Base-by-base conservation (phyloP, 2,797 vertebrate genomes). In the Tympanoctomys barrerae region DNA sequence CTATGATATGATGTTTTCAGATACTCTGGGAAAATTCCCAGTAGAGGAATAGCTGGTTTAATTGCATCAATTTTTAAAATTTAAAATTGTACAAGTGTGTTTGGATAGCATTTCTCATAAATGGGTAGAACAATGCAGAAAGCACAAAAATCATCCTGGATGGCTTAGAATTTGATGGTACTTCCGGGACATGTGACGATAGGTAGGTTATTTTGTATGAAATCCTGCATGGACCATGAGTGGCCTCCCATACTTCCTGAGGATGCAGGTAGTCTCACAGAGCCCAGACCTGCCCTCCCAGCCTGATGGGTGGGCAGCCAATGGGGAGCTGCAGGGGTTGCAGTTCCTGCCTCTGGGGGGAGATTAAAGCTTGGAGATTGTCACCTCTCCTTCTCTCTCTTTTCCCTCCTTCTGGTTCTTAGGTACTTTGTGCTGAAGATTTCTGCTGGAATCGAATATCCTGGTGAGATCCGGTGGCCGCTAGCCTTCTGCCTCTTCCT, bases 401-500 rank as follows among this genome's bases (percentile, higher is more conserved):
- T 78, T 94, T 57, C 7, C 7, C 12, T 62, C 9, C 21, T 2
- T 81, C 73, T 92, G 49, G 26, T 77, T 94, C n/a, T 93, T 98
- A 99, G 99, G 98, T 99, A 99, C 98, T 99, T 99, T 94, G 99
- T 99, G 84, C 96, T 99, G 98, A 99, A 99, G 99, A 99, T 99
- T 98, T 99, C 99, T 52, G 99, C 99, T 97, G 99, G 99, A 87
- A 99, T 99, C 95, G 99, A 99, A 96, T 99, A 98, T 97, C 99
- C 99, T 3, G 99, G 99, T 66, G 99, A 99, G 97, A 99, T 99
- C 91, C 99, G 99, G 96, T 99, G 99, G 99, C 99, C 99, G 52
- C 98, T 99, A 94, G 99, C 99, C 7, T 98, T 99, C 0, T 99
- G 99, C 87, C 99, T 99, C 88, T 98, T 99, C 94, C 97, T 99